Evolutionary conservation across 1,140 invertebrate species (phyloP).

Genomic region (Wiebesia pumilae): DNA sequence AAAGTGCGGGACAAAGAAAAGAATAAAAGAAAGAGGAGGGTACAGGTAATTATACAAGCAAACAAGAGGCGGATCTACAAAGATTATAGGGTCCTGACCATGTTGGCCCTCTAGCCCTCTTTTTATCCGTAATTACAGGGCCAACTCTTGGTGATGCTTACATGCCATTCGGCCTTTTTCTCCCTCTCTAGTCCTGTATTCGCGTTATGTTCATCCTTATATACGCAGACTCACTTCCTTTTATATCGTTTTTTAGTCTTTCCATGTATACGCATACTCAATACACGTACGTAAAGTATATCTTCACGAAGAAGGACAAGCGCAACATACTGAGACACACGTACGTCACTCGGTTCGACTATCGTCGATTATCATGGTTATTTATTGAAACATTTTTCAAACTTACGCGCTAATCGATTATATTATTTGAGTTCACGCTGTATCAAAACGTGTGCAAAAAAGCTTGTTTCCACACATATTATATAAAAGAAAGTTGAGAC

Average conservation of each 20-base stretch:
- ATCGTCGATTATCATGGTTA: constrained; percentile 37
- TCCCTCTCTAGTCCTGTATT: not conserved
- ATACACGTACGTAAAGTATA: not conserved
- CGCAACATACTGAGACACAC: not conserved
- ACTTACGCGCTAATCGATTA: constrained; percentile 15
- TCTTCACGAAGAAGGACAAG: not conserved
- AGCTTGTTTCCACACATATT: not conserved
- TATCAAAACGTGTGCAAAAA: not conserved
- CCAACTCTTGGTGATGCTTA: constrained; percentile 61
- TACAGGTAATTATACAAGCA: constrained; percentile 24
- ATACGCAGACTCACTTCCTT: not conserved
- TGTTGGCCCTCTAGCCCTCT: constrained; percentile 59
- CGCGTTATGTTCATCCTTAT: constrained; percentile 12
- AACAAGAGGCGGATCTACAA: constrained; percentile 56
- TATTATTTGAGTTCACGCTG: constrained; percentile 8
- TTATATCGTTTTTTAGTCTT: not conserved
- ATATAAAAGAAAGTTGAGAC: not conserved
- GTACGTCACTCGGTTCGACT: constrained; percentile 23
- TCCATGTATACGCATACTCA: not conserved
- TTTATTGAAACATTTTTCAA: constrained; percentile 39
- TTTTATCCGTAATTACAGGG: constrained; percentile 71
- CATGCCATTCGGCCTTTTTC: constrained; percentile 14
- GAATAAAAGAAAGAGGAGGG: constrained; percentile 20
- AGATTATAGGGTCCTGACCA: constrained; percentile 68
- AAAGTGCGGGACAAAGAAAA: constrained; percentile 1